Conservation (phyloP, 2,113 vertebrate genomes). For the Lontra canadensis region DNA sequence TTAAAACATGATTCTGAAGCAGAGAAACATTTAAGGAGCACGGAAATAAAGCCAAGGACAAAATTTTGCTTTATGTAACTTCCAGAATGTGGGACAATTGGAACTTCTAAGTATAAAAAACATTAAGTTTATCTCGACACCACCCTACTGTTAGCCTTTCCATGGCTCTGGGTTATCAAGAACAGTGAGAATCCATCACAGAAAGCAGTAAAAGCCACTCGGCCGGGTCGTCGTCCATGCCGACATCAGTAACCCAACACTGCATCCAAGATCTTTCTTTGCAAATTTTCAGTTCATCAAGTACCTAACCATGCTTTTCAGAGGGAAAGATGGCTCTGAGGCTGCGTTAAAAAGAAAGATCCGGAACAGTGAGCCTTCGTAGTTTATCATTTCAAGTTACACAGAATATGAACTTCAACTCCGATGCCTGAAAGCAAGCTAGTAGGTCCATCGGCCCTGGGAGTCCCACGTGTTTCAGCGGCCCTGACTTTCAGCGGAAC, state of each 20-base stretch:
- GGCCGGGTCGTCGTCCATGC: background rate
- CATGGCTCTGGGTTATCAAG: background rate
- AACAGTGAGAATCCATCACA: background rate
- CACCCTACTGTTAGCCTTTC: background rate
- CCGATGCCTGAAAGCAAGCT: background rate
- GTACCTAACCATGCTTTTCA: background rate
- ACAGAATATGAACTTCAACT: background rate
- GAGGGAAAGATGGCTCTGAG: background rate
- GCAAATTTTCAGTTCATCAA: background rate
- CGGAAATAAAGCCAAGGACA: background rate
- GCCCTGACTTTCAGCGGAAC: background rate
- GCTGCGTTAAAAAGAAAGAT: background rate
- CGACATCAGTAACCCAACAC: background rate
- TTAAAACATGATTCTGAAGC: background rate
- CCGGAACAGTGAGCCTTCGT: background rate
- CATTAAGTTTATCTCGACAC: background rate
- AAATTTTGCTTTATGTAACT: background rate
- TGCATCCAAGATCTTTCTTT: background rate
- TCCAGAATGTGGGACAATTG: background rate
- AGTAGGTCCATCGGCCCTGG: accelerated
- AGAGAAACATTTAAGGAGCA: background rate
- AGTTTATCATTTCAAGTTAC: background rate
- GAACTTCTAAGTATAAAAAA: background rate
- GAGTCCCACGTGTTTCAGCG: background rate
- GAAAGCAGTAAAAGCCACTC: background rate